Conservation (phyloP, 1,140 invertebrate genomes). For the Nasonia giraulti region DNA sequence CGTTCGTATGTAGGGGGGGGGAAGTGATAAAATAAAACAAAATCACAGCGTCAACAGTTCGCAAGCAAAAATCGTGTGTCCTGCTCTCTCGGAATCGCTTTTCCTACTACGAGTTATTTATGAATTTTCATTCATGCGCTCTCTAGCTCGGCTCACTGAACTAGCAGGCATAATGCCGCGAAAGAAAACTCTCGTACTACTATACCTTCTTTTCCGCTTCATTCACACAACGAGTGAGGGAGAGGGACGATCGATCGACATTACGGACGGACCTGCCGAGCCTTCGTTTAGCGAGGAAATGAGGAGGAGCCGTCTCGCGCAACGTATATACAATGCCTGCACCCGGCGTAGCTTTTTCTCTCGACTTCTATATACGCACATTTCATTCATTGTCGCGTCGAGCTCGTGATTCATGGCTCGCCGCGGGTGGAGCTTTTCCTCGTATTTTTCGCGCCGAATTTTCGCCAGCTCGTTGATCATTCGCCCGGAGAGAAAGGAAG, state of each 20-base stretch:
- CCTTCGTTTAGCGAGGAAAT: slow-evolving; percentile 36
- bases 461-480: slow-evolving; percentile 44
- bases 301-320: neutral
- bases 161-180: neutral
- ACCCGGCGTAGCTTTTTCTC: neutral
- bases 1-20: neutral
- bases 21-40: neutral
- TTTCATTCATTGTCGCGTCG: slow-evolving; percentile 28
- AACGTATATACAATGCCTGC: neutral
- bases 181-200: neutral
- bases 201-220: neutral
- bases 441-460: slow-evolving; percentile 35
- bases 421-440: slow-evolving; percentile 16
- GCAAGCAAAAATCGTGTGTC: neutral
- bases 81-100: neutral
- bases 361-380: neutral
- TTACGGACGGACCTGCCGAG: neutral
- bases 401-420: slow-evolving; percentile 19
- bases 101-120: neutral
- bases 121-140: slow-evolving; percentile 34
- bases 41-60: slow-evolving; percentile 6
- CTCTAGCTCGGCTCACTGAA: neutral
- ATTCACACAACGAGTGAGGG: neutral
- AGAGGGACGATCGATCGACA: slow-evolving; percentile 2
- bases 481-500: neutral